Evolutionary conservation across 1,140 invertebrate species (phyloP).

Genomic region (Notospermus geniculatus): DNA sequence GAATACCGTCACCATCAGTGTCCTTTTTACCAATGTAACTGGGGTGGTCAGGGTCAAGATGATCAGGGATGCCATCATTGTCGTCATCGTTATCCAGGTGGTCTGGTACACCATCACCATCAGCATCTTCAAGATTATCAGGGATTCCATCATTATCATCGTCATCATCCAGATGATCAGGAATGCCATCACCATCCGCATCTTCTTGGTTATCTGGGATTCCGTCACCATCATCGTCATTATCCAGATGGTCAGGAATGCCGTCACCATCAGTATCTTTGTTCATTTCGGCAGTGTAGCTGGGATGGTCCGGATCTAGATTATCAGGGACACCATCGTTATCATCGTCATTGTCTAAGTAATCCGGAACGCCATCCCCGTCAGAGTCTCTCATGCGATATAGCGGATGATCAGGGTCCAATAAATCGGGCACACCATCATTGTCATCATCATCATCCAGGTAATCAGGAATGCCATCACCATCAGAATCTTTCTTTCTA

Average conservation of each 20-base stretch:
- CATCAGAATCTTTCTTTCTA: slow-evolving; percentile 19
- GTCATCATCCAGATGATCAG: slow-evolving; percentile 6
- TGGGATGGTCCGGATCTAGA: slow-evolving; percentile 14
- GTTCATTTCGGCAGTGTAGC: slow-evolving; percentile 15
- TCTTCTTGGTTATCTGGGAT: slow-evolving; percentile 35
- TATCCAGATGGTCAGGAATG: slow-evolving; percentile 31
- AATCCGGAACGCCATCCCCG: slow-evolving; percentile 37
- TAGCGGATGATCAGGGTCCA: slow-evolving; percentile 26
- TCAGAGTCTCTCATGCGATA: slow-evolving; percentile 31
- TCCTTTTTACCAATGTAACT: slow-evolving; percentile 27
- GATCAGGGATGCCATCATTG: slow-evolving; percentile 41
- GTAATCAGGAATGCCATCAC: slow-evolving; percentile 30
- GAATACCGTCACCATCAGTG: slow-evolving; percentile 36
- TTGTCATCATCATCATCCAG: slow-evolving; percentile 19
- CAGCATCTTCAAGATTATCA: slow-evolving; percentile 19
- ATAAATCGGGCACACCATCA: slow-evolving; percentile 28
- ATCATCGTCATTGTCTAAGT: slow-evolving; percentile 21
- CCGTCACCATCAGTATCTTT: slow-evolving; percentile 21
- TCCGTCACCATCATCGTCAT: slow-evolving; percentile 34
- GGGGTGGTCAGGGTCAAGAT: too few species aligned
- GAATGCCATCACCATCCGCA: slow-evolving; percentile 21
- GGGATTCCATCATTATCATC: slow-evolving; percentile 18
- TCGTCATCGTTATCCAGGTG: slow-evolving; percentile 41
- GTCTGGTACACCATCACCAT: slow-evolving; percentile 25
- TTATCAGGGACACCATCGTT: slow-evolving; percentile 27